Evolutionary conservation across 2,888 invertebrate genomes (phyloP), one percentile per base, ranked within the genome.

Genomic region (Lymantria monacha): DNA sequence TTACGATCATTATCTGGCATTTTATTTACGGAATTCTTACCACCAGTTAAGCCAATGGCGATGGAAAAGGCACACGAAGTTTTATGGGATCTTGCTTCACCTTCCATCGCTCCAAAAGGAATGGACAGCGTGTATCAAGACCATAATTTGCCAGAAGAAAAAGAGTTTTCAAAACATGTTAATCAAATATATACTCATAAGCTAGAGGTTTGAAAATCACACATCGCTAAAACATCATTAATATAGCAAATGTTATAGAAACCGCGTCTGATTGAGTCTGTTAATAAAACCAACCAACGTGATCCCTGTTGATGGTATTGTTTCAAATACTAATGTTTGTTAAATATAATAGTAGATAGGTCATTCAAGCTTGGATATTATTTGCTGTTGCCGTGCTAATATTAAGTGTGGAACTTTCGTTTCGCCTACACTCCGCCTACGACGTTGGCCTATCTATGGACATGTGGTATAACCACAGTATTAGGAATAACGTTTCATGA

Each of bases 361-460:
- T 73, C 80, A 61, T 36, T 50, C 44, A 59, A 72, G 60, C 60
- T 66, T 83, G 81, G 87, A 55, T 66, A 66, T 57, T 65, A 78
- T 81, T 80, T 72, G 76, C 76, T 72, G 74, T 79, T 72, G 76
- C 75, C 67, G 74, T 66, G 81, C 81, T 76, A 76, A 85, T 80
- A 85, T 85, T 87, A 82, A 81, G 84, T 85, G 82, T 79, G 77
- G 79, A 81, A 83, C 81, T 87, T 81, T 82, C 82, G 66, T 53
- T 72, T 74, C 84, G 74, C 90, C 90, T 82, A 90, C 90, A 85
- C 84, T 59, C 62, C 89, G 79, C 89, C 89, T 74, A 89, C 90
- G 73, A 55, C 45, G 56, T 55, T 63, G 63, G 69, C 70, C 72
- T 78, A 73, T 79, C 79, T 78, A 69, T 66, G 74, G n/a, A 69